Conservation (phyloP, 2,888 invertebrate genomes). For the Drosophila imparisetae region DNA sequence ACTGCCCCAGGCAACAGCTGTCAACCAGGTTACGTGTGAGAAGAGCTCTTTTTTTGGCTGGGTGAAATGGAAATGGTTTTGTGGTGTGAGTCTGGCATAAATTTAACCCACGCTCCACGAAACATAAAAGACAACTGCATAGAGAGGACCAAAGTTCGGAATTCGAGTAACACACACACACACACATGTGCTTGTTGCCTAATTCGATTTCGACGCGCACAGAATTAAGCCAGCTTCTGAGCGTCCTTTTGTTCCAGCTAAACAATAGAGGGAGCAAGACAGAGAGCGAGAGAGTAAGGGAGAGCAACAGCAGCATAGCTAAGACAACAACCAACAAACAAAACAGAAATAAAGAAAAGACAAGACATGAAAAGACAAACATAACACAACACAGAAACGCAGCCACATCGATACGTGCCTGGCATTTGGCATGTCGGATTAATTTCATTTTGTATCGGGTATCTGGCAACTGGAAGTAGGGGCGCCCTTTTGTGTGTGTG, state of each 20-base stretch:
- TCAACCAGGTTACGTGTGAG: slow-evolving; percentile 72
- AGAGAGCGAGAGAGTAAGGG: not conserved
- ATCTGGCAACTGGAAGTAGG: slow-evolving; percentile 16
- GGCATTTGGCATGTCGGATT: slow-evolving; percentile 79
- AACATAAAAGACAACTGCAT: slow-evolving; percentile 53
- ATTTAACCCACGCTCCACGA: slow-evolving; percentile 47
- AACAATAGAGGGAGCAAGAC: not conserved
- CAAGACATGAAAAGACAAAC: slow-evolving; percentile 49
- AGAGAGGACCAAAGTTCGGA: slow-evolving; percentile 1
- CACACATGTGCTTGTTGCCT: slow-evolving; percentile 47
- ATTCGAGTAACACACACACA: slow-evolving; percentile 2
- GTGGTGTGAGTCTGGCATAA: slow-evolving; percentile 46
- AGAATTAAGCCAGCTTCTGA: slow-evolving; percentile 59
- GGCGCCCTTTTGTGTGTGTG: slow-evolving; percentile 17
- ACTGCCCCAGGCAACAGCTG: slow-evolving; percentile 71
- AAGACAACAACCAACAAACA: slow-evolving; percentile 33
- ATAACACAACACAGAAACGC: slow-evolving; percentile 54
- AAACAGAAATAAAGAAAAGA: slow-evolving; percentile 21
- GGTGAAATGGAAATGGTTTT: slow-evolving; percentile 1
- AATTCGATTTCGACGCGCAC: slow-evolving; percentile 74
- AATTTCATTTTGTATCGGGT: slow-evolving; percentile 74
- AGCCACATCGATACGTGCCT: slow-evolving; percentile 78
- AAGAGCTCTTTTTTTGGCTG: slow-evolving; percentile 5
- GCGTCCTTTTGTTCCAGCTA: slow-evolving; percentile 45
- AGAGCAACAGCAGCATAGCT: slow-evolving; percentile 54